Base-by-base conservation (phyloP, 2,113 vertebrate genomes). In the Pardalotus punctatus region DNA sequence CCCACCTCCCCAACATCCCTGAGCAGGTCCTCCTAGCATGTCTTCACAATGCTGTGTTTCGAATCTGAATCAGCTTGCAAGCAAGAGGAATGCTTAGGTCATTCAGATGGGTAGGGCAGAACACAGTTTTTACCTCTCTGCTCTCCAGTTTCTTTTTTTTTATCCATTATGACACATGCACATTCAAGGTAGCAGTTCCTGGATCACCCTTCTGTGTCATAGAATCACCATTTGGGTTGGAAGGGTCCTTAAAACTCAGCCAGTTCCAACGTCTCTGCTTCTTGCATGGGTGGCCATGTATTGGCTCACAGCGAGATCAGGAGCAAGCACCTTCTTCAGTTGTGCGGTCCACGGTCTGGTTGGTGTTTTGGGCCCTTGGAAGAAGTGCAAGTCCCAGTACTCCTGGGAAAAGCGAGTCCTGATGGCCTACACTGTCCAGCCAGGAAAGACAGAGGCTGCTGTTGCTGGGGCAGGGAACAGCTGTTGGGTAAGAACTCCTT, bases 401-500 rank as follows among this genome's bases (percentile, higher is more conserved):
- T 31, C 22, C 45, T 10, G 6, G 36, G 22, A 43, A 36, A 58
- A 58, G 31, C 36, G 67, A 58, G 18, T 23, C 22, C 33, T 77
- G 33, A 43, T 60, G 36, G 43, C 45, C 36, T 9, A 14, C 14
- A 23, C 14, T 4, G 2, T 43, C 54, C 45, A 36, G 27, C 25
- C 1, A 3, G 14, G 27, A 9, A 77, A 67, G 15, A 31, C 9
- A 60, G 40, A 58, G 13, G 18, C 19, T 0, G 0, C 5, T 48
- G 27, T 87, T 81, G 8, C 8, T 47, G 54, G 69, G 66, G 36
- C 31, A 69, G 15, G 48, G 4, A 24, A 53, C 19, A 25, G 10
- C 13, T 84, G 2, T 9, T 31, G 12, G 23, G 11, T 38, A 42
- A 64, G 18, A 51, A 23, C 3, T 47, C 21, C 45, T 61, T 69